Conservation (phyloP, 2,113 vertebrate genomes). For the Trinectes maculatus region DNA sequence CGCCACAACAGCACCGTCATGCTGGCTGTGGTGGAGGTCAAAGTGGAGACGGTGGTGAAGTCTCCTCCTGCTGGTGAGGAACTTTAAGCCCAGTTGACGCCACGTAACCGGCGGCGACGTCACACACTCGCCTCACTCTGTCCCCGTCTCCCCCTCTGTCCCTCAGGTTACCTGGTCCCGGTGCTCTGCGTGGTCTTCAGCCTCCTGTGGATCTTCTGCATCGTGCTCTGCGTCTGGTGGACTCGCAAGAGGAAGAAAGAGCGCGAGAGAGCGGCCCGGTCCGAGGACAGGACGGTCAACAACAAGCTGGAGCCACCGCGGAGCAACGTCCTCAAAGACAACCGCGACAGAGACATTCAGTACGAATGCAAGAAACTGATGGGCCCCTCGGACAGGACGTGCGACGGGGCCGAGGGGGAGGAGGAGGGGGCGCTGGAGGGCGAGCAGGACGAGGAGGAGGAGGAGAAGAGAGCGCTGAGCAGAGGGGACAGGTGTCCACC, state of each 20-base stretch:
- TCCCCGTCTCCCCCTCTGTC: background rate
- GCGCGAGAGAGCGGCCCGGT: slow-evolving; percentile 81
- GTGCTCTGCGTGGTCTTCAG: slow-evolving; percentile 88
- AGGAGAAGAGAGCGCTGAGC: slow-evolving; percentile 61
- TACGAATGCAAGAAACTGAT: slow-evolving; percentile 91
- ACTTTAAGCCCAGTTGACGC: too few relatives aligned
- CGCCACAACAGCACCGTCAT: slow-evolving; percentile 91
- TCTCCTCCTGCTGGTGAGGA: slow-evolving; percentile 83
- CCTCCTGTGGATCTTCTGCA: slow-evolving; percentile 90
- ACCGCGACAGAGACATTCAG: slow-evolving; percentile 84
- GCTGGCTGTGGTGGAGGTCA: slow-evolving; percentile 91
- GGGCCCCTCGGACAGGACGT: slow-evolving; percentile 84
- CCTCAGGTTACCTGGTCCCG: slow-evolving; percentile 88
- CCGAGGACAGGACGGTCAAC: slow-evolving; percentile 87
- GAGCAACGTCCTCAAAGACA: slow-evolving; percentile 82
- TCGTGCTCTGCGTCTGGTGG: slow-evolving; percentile 92
- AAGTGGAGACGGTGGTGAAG: slow-evolving; percentile 85
- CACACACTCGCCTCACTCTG: too few relatives aligned
- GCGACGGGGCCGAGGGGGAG: slow-evolving; percentile 82
- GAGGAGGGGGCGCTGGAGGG: slow-evolving; percentile 86
- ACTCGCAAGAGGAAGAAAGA: slow-evolving; percentile 93
- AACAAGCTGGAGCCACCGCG: slow-evolving; percentile 91
- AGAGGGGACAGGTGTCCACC: slow-evolving; percentile 86
- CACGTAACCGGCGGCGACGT: too few relatives aligned
- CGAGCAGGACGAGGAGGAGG: slow-evolving; percentile 67